Conservation (phyloP, 1,140 invertebrate species). For the Pantala flavescens region DNA sequence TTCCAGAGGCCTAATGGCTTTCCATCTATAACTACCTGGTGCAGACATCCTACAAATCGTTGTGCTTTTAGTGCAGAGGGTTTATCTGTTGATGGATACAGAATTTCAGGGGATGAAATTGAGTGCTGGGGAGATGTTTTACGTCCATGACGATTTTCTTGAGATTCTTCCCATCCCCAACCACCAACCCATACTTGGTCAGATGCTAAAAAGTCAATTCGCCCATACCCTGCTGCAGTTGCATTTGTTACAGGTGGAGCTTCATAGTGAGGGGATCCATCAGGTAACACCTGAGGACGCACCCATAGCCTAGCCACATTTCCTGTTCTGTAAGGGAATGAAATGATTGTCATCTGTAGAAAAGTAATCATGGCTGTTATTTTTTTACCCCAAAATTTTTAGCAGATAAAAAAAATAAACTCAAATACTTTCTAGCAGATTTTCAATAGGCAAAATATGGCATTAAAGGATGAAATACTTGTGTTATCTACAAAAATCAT, state of each 20-base stretch:
- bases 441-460: too few species aligned
- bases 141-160: background rate
- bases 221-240: slow-evolving; percentile 39
- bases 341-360: slow-evolving; percentile 14
- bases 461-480: too few species aligned
- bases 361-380: slow-evolving; percentile 3
- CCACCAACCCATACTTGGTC: slow-evolving; percentile 49
- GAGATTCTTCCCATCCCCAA: slow-evolving; percentile 21
- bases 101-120: background rate
- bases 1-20: slow-evolving; percentile 79
- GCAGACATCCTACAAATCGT: slow-evolving; percentile 51
- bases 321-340: slow-evolving; percentile 35
- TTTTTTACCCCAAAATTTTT: slow-evolving; percentile 4
- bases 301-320: slow-evolving; percentile 46
- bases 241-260: slow-evolving; percentile 33
- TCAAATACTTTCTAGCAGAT: too few species aligned
- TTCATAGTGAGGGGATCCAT: slow-evolving; percentile 29
- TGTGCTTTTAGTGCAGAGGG: background rate
- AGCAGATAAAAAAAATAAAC: background rate
- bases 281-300: slow-evolving; percentile 33
- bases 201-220: slow-evolving; percentile 39
- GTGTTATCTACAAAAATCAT: too few species aligned
- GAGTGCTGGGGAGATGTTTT: background rate
- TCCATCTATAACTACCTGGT: slow-evolving; percentile 66
- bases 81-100: background rate